Evolutionary conservation across 1,140 invertebrate species (phyloP), one percentile per base, ranked within the genome.

Genomic region (Pogonus chalceus): DNA sequence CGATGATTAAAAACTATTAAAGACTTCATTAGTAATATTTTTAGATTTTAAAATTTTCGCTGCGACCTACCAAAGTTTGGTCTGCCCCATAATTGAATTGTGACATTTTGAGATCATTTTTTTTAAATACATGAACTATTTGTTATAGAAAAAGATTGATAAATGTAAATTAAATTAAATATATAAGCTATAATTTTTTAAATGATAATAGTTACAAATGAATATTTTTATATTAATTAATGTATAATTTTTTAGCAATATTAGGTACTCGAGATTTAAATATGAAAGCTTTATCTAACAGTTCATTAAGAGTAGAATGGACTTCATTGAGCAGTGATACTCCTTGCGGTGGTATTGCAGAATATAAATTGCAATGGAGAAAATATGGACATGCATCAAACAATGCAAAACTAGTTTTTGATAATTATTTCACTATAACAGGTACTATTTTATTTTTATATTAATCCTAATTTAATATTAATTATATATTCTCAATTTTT

Each of bases 331-430:
- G 71, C 31, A 72, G 68, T 46, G 72, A 76, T 22, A 67, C 77
- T 58, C 72, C 79, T n/a, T 76, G 76, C 59, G 82, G 82, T 31
- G 66, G 73, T 16, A 73, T 82, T 20, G 72, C 71, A 26, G 65
- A 74, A 51, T 84, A 85, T 66, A 78, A 79, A 67, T 70, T 87
- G 26, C 76, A 82, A 59, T 85, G 79, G 77, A 74, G 72, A 58
- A 66, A 70, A 31, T 67, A 73, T 21, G 70, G 76, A 54, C 67
- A 73, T 53, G 65, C 73, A 16, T 73, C 72, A 23, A 71, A 70
- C 35, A 49, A 55, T 51, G 21, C 37, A 1, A 3, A 59, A 4
- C 39, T 49, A 14, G 60, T 60, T 1, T 22, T 39, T 24, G 50
- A 59, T 12, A 59, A 49, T 16, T 51, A 51, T 35, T 55, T 57